These are phyloP conservation scores for Drosophila ezoana DNA, from an alignment of 2,888 invertebrate species.

Conservation along the genomic window DNA sequence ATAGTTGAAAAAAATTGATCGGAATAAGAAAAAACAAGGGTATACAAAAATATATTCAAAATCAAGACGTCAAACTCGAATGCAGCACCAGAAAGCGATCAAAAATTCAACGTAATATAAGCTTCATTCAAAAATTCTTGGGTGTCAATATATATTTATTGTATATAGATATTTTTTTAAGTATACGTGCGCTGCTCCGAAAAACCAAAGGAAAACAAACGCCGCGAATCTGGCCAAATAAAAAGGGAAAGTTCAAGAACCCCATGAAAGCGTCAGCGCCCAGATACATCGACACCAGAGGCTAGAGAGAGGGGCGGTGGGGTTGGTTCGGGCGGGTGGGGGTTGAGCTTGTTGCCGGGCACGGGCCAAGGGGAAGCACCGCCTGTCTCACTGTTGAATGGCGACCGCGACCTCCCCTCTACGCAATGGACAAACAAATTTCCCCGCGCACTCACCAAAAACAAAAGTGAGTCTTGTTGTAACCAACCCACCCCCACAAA, in stretches of 20 bases:
- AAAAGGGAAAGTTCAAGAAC: slow-evolving; percentile 74
- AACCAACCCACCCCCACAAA: not conserved
- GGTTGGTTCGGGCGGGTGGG: not conserved
- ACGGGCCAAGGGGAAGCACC: slow-evolving; percentile 23
- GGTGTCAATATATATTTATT: slow-evolving; percentile 16
- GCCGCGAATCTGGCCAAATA: slow-evolving; percentile 40
- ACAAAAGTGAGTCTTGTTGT: slow-evolving; percentile 65
- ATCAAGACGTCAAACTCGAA: slow-evolving; percentile 17
- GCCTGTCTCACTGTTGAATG: slow-evolving; percentile 63
- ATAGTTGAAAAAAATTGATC: slow-evolving; percentile 12
- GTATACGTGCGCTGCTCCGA: slow-evolving; percentile 1
- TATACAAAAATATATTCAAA: not conserved
- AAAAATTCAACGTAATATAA: slow-evolving; percentile 46
- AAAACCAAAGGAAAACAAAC: slow-evolving; percentile 53
- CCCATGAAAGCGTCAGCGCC: slow-evolving; percentile 70
- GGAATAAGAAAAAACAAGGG: not conserved
- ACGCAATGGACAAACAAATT: slow-evolving; percentile 10
- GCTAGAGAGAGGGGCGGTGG: slow-evolving; percentile 6
- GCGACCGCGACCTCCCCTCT: not conserved
- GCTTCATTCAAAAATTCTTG: slow-evolving; percentile 32
- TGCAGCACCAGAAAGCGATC: slow-evolving; percentile 28
- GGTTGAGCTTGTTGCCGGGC: not conserved
- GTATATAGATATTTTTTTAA: not conserved
- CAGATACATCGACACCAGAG: slow-evolving; percentile 22
- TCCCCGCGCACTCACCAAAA: slow-evolving; percentile 53